These are phyloP conservation scores for Monochamus saltuarius DNA, from an alignment of 1,140 invertebrate species.

Conservation along the genomic window DNA sequence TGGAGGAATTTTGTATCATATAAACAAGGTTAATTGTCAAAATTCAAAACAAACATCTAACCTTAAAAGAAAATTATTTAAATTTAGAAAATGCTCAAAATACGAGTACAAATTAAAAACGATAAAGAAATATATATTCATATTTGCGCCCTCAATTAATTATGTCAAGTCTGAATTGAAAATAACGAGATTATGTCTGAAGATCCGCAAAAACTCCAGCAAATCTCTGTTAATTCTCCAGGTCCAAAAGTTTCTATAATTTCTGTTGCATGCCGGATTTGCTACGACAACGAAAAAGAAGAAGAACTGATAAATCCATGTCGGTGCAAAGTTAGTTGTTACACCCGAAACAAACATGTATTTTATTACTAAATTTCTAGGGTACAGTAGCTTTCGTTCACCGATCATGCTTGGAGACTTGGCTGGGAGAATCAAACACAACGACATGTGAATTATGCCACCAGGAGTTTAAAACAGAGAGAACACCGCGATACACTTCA, in stretches of 20 bases:
- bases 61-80: conserved; percentile 11
- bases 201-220: too few species aligned
- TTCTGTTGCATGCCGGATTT: conserved; percentile 49
- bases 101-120: conserved; percentile 8
- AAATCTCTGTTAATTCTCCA: background rate
- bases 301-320: conserved; percentile 49
- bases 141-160: background rate
- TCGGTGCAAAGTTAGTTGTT: conserved; percentile 44
- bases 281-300: conserved; percentile 48
- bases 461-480: conserved; percentile 56
- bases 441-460: conserved; percentile 64
- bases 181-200: too few species aligned
- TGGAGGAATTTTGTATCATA: too few species aligned
- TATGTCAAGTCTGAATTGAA: too few species aligned
- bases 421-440: conserved; percentile 64
- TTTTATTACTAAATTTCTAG: conserved; percentile 32
- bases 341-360: conserved; percentile 11
- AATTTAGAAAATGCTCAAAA: conserved; percentile 3
- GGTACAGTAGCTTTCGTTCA: conserved; percentile 71
- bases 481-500: conserved; percentile 45
- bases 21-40: background rate
- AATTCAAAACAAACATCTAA: conserved; percentile 8
- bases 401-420: conserved; percentile 67
- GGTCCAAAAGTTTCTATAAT: conserved; percentile 38
- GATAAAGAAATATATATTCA: conserved; percentile 10